Conservation (phyloP, 2,113 vertebrate genomes). For the Lasiurus borealis region DNA sequence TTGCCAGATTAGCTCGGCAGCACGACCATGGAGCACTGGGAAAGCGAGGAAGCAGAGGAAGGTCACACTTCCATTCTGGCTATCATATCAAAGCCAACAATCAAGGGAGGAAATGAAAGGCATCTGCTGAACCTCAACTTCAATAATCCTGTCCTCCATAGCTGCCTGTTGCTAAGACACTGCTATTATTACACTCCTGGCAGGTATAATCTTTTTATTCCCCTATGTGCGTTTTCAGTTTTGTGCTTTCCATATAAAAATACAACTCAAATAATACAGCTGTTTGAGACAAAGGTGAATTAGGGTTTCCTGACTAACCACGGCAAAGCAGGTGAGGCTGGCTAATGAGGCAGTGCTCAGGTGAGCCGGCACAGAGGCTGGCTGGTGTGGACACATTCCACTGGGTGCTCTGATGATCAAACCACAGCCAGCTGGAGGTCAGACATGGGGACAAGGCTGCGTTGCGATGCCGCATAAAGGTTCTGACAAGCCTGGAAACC, state of each 20-base stretch:
- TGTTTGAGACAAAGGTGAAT: constrained; percentile 69
- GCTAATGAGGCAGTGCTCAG: constrained; percentile 44
- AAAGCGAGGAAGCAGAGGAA: background rate
- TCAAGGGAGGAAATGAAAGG: constrained; percentile 31
- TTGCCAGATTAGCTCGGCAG: background rate
- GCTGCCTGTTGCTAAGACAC: constrained; percentile 71
- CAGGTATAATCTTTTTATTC: constrained; percentile 50
- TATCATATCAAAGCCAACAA: background rate
- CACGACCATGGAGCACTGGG: background rate
- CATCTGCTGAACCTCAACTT: background rate
- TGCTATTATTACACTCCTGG: background rate
- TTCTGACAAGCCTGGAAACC: constrained; percentile 54
- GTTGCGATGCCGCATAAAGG: constrained; percentile 59
- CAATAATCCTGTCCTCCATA: constrained; percentile 7
- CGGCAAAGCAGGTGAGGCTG: constrained; percentile 46
- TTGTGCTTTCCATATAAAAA: constrained; percentile 46
- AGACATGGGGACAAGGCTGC: constrained; percentile 43
- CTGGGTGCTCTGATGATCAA: constrained; percentile 72
- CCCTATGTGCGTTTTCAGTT: constrained; percentile 15
- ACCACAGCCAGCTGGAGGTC: background rate
- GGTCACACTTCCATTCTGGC: background rate
- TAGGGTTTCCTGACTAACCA: constrained; percentile 56
- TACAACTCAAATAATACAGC: constrained; percentile 49
- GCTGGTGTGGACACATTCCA: too few species aligned
- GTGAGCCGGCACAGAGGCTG: background rate